Evolutionary conservation across 2,888 invertebrate species (phyloP), one percentile per base, ranked within the genome.

Genomic region (Phengaris arion): DNA sequence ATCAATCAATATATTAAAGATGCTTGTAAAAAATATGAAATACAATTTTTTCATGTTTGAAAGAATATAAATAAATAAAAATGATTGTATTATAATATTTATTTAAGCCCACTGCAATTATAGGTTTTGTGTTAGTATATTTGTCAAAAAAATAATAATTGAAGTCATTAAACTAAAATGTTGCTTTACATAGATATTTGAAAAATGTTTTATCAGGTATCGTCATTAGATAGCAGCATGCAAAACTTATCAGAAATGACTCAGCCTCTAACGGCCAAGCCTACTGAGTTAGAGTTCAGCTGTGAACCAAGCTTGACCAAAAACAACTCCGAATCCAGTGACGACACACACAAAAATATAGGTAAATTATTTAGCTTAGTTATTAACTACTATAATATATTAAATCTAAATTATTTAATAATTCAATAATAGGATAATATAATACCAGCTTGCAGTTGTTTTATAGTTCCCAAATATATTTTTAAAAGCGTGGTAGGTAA

Each of bases 171-270:
- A 35, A 35, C 35, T 35, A 35, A 35, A 35, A 3, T 3, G 35
- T 3, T 35, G 35, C 35, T 35, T 35, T 35, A 35, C 35, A 35
- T 35, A 35, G 35, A 1, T 35, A 35, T 35, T 35, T 35, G 35
- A 35, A 35, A 35, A 35, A 35, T 35, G 35, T 76, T n/a, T 78
- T 77, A 78, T 79, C 68, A 94, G 94, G 93, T 94, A 75, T 94
- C 94, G 69, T 94, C 94, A 64, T 81, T 94, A 79, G 89, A 90
- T 76, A 94, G 94, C 81, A 94, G 94, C 82, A 89, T 92, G 79
- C 94, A 94, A 80, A 94, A 94, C 81, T 85, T 94, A 81, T 94
- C 94, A 73, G 94, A 94, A 80, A 80, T 93, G 79, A 92, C 93
- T 64, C 92, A 91, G 78, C 93, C 94, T 4, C 79, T 93, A 77